phyloP scores from a whole-genome alignment of 2,113 vertebrate species.

The Dipodomys spectabilis region DNA sequence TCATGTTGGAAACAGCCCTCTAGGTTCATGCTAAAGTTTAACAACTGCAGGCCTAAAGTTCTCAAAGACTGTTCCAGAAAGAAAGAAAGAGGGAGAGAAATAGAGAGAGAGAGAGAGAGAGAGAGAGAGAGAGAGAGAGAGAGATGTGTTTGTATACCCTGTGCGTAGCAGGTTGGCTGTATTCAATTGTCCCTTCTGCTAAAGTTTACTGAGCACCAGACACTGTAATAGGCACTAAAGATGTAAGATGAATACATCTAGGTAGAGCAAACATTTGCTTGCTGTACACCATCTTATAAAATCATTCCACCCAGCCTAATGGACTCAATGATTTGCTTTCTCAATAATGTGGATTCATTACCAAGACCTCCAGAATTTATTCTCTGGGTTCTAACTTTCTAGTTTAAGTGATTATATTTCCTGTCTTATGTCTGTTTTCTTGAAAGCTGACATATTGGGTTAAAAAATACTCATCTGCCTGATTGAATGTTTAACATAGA shows the following conservation, averaged over 20 bases:
- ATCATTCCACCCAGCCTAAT: not conserved
- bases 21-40: not conserved
- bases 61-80: not conserved
- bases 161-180: not conserved
- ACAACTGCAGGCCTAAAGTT: not conserved
- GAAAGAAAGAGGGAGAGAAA: too few relatives aligned
- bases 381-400: conserved; percentile 17
- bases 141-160: not conserved
- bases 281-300: not conserved
- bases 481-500: conserved; percentile 42
- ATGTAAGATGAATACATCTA: not conserved
- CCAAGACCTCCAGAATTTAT: not conserved
- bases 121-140: not conserved
- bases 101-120: not conserved
- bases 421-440: conserved; percentile 29
- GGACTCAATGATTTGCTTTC: not conserved
- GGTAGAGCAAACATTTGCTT: not conserved
- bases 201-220: not conserved
- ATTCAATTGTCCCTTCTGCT: not conserved
- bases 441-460: not conserved
- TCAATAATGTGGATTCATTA: not conserved
- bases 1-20: not conserved
- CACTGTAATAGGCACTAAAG: not conserved
- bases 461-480: conserved; percentile 19
- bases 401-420: conserved; percentile 47